Evolutionary conservation across 1,140 invertebrate genomes (phyloP), one percentile per base, ranked within the genome.

Genomic region (Macrosteles quadrilineatus): DNA sequence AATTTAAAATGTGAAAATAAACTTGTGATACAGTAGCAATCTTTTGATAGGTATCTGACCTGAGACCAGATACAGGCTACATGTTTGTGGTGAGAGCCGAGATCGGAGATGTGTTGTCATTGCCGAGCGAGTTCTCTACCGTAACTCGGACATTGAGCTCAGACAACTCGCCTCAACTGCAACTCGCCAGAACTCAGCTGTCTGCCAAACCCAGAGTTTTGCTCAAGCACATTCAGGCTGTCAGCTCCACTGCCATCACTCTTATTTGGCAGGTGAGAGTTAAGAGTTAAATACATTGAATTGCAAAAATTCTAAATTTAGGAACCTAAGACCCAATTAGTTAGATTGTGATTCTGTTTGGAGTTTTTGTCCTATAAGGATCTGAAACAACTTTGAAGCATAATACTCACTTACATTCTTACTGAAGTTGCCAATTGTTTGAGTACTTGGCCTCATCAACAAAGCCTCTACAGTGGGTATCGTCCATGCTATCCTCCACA

Each of bases 71-170:
- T 73, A 93, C 90, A n/a, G 87, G 87, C 12, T 97, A 97, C 79
- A 85, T 94, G 27, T 97, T 97, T 76, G 81, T 95, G 12, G 88
- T 97, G 12, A 85, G 95, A 67, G 93, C 94, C 0, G 90, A 94
- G 80, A 97, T 96, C 77, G 86, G 86, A 30, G 89, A 95, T 76
- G 95, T 95, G 14, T 80, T 90, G 25, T 90, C 88, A 0, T 81
- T 87, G 30, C 88, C 88, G 9, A 90, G 89, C 25, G 63, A 65
- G 32, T 31, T 71, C 17, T 90, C 90, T 36, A 85, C 85, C n/a
- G 82, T 87, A 71, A 90, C 88, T 0, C 83, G 87, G 73, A 91
- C 89, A 0, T 82, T 87, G 19, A 86, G 84, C 21, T 78, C 83
- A 74, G 90, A 91, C 76, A 85, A 87, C 59, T 85, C 90, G 71